These are phyloP conservation scores for Novumbra hubbsi DNA, from an alignment of 2,797 vertebrate genomes.

Conservation along the genomic window DNA sequence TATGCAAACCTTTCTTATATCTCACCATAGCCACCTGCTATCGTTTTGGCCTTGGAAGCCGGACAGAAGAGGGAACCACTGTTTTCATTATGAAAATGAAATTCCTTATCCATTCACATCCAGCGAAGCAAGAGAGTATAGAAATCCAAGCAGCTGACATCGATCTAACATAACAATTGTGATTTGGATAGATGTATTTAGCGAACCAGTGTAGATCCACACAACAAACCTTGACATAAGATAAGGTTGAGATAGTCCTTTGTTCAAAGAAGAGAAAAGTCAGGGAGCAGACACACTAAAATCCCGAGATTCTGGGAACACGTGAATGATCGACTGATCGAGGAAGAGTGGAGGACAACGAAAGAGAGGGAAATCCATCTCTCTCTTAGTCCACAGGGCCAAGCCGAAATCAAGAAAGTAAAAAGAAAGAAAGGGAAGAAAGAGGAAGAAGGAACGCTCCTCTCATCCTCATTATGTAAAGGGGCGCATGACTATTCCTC, in stretches of 20 bases:
- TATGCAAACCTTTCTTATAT: not conserved
- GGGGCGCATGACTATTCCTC: constrained; percentile 78
- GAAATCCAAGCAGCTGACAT: not conserved
- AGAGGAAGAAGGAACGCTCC: constrained; percentile 51
- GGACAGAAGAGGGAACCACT: constrained; percentile 34
- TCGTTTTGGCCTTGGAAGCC: constrained; percentile 28
- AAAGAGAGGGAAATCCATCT: not conserved
- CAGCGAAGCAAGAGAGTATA: constrained; percentile 20
- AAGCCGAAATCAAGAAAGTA: constrained; percentile 23
- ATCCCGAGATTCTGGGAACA: not conserved
- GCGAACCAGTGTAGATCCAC: not conserved
- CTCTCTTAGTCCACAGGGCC: constrained; percentile 62
- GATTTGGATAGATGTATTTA: not conserved
- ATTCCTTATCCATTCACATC: constrained; percentile 23
- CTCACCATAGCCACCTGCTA: not conserved
- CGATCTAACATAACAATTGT: not conserved
- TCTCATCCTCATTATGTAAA: constrained; percentile 81
- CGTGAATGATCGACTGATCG: not conserved
- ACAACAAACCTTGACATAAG: not conserved
- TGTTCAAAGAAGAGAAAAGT: constrained; percentile 1
- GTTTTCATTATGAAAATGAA: constrained; percentile 28
- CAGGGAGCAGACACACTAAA: not conserved
- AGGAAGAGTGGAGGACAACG: not conserved
- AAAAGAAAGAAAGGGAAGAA: constrained; percentile 31
- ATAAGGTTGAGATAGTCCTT: not conserved